phyloP scores from a whole-genome alignment of 2,888 invertebrate genomes.

The Coenonympha glycerion region DNA sequence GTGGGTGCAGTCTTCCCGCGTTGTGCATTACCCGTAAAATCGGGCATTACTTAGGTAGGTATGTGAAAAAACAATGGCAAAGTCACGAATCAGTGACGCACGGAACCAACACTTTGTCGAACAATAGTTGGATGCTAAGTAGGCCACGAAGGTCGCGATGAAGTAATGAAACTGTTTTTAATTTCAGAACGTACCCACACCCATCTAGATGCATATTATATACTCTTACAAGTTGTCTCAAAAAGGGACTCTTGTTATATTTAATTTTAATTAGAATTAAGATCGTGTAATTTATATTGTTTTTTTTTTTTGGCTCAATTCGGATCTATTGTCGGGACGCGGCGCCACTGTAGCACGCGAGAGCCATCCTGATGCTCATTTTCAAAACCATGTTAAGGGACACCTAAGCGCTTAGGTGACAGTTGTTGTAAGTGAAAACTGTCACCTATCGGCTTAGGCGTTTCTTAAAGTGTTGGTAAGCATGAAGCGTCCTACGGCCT shows the following conservation, averaged over 20 bases:
- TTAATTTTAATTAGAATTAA: too few species aligned
- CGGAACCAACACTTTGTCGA: slow-evolving; percentile 62
- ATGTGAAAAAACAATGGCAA: slow-evolving; percentile 57
- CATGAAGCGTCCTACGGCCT: too few species aligned
- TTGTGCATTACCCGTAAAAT: slow-evolving; percentile 61
- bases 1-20: slow-evolving; percentile 25
- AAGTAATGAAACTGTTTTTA: slow-evolving; percentile 14
- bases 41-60: slow-evolving; percentile 47
- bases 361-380: too few species aligned
- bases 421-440: too few species aligned
- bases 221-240: neutral
- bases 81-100: slow-evolving; percentile 57
- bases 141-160: slow-evolving; percentile 58
- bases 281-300: too few species aligned
- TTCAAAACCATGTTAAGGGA: too few species aligned
- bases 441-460: too few species aligned
- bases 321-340: too few species aligned
- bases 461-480: too few species aligned
- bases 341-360: too few species aligned
- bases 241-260: neutral
- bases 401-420: too few species aligned
- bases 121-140: slow-evolving; percentile 62
- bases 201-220: neutral
- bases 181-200: slow-evolving; percentile 2
- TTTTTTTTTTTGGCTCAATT: too few species aligned